Percentiles rank a stretch among this genome's conserved stretches.
Evolutionary conservation across 2,888 invertebrate genomes (phyloP).

Genomic region (Gasteruption jaculator): DNA sequence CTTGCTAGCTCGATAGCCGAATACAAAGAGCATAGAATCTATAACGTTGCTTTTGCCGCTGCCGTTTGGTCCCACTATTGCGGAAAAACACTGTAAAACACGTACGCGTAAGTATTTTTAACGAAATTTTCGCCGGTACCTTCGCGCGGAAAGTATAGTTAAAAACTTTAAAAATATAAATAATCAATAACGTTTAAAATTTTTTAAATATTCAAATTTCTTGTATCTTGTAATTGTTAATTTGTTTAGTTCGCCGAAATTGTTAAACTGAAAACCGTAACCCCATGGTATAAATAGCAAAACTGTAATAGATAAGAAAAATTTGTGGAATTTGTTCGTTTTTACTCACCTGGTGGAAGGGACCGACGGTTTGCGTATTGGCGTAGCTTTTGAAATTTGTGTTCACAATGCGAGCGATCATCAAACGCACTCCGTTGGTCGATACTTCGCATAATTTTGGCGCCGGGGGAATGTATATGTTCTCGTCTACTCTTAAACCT

Average conservation of each 20-base stretch:
- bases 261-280: constrained; percentile 8
- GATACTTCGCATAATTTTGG: constrained; percentile 69
- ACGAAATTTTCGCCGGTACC: too few species aligned
- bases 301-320: constrained; percentile 8
- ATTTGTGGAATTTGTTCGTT: constrained; percentile 7
- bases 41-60: constrained; percentile 99
- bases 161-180: constrained; percentile 3
- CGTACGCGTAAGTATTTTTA: not conserved
- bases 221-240: too few species aligned
- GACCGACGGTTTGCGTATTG: constrained; percentile 77
- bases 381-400: constrained; percentile 97
- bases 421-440: constrained; percentile 74
- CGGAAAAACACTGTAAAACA: constrained; percentile 78
- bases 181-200: not conserved
- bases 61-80: constrained; percentile 97
- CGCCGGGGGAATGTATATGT: constrained; percentile 78
- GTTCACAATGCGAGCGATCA: constrained; percentile 88
- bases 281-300: constrained; percentile 2
- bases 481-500: constrained; percentile 68
- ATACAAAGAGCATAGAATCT: constrained; percentile 98
- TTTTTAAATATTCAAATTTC: not conserved
- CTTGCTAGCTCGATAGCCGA: constrained; percentile 93
- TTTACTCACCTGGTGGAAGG: constrained; percentile 83
- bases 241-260: too few species aligned
- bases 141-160: too few species aligned